Base-by-base conservation (phyloP, 2,797 vertebrate genomes). In the Capromys pilorides region DNA sequence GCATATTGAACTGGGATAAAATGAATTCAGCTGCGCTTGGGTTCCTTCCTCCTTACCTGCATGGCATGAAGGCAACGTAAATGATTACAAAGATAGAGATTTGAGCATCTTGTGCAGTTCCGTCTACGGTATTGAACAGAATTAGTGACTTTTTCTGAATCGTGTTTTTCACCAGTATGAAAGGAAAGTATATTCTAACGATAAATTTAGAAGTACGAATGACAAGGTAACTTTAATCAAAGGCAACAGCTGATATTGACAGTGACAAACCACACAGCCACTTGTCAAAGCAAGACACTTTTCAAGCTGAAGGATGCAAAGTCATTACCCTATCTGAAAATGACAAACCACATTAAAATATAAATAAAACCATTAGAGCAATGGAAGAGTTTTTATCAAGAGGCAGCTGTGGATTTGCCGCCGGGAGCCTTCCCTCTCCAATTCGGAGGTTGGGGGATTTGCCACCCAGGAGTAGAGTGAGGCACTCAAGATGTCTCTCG, bases 391-490 rank as follows among this genome's bases (percentile, higher is more conserved):
- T 93, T 57, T 73, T 54, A 79, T 54, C 16, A 0, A 41, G 31
- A 84, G 36, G 45, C 6, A 96, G 39, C 3, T 88, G 3, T 26
- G 80, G 36, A 78, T 77, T 88, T 91, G 8, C 24, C 67, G 16
- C 1, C 8, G 45, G 8, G 18, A 57, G 41, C 1, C 3, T 5
- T 4, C 5, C 14, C 7, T 77, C 16, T 26, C 36, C 0, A 36
- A 6, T 39, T 91, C 75, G 16, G 1, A 28, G 49, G 5, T 2
- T 57, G 1, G 19, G 66, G 0, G 19, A 24, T 54, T 77, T 57
- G 18, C 1, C 39, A 6, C 2, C 0, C 26, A 80, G 51, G 12
- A 81, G 0, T 21, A n/a, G 6, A 71, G 2, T 57, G 2, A 51
- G 8, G 77, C 69, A 24, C 5, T 51, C 85, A 64, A 85, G 14